Percentiles rank a stretch among this genome's conserved stretches.
Evolutionary conservation across 1,140 invertebrate species (phyloP).

Genomic region (Panulirus ornatus): DNA sequence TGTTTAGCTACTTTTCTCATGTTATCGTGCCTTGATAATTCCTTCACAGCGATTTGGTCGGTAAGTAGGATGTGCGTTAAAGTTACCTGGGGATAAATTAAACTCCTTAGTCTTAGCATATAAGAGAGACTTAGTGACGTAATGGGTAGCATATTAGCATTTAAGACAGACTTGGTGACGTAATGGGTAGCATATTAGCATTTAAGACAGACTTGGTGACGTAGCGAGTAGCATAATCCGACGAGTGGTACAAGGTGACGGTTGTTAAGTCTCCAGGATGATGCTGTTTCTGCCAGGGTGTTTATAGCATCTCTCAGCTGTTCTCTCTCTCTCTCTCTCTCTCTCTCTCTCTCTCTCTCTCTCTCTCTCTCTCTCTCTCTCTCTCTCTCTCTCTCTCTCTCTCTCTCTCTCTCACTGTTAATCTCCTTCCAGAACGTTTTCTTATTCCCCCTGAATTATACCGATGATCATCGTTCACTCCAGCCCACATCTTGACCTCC

Average conservation of each 20-base stretch:
- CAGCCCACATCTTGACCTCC: not conserved
- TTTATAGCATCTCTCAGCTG: not conserved
- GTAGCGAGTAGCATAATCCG: not conserved
- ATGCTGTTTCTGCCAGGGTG: not conserved
- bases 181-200: not conserved
- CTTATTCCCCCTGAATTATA: not conserved
- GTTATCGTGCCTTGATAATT: too few relatives aligned
- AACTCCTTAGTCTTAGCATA: too few relatives aligned
- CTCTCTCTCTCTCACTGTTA: not conserved
- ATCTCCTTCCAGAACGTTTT: not conserved
- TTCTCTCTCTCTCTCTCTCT: too few relatives aligned
- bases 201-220: too few relatives aligned
- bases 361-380: not conserved
- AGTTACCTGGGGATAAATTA: too few relatives aligned
- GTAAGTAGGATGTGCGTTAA: too few relatives aligned
- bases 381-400: slow-evolving; percentile 7
- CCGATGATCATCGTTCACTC: not conserved
- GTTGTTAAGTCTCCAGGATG: not conserved
- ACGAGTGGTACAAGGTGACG: not conserved
- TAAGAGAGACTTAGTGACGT: too few relatives aligned
- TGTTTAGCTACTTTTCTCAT: too few relatives aligned
- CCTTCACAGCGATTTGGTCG: too few relatives aligned
- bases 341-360: not conserved
- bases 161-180: too few relatives aligned
- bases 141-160: not conserved